Percentiles rank a stretch among this genome's conserved stretches.
phyloP scores from a whole-genome alignment of 2,888 invertebrate genomes.

The Xylota segnis region DNA sequence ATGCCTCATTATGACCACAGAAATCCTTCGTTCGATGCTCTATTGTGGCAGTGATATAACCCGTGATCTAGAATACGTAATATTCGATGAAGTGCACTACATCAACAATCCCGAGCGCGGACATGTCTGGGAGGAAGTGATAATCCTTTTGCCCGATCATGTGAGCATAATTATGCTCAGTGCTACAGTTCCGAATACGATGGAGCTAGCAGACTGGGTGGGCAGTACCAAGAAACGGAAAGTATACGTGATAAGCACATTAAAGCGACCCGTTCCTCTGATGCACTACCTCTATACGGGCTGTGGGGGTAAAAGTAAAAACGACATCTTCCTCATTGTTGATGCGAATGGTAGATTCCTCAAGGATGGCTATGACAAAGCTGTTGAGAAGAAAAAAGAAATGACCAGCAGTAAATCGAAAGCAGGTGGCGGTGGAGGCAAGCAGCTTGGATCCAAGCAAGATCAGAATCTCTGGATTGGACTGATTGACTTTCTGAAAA shows the following conservation, averaged over 20 bases:
- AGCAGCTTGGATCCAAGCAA: conserved; percentile 85
- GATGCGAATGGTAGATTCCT: conserved; percentile 90
- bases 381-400: conserved; percentile 85
- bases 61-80: conserved; percentile 98
- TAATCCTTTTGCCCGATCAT: conserved; percentile 97
- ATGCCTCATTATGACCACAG: conserved; percentile 99
- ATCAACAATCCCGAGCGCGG: conserved; percentile 99
- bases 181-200: conserved; percentile 98
- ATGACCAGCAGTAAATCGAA: conserved; percentile 80
- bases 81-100: conserved; percentile 99
- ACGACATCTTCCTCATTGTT: conserved; percentile 92
- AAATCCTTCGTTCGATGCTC: conserved; percentile 98
- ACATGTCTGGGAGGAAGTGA: conserved; percentile 99
- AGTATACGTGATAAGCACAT: conserved; percentile 96
- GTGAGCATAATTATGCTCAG: conserved; percentile 98
- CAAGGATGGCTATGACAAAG: conserved; percentile 87
- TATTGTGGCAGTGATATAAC: conserved; percentile 97
- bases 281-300: conserved; percentile 96
- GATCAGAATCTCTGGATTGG: conserved; percentile 94
- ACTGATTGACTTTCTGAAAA: conserved; percentile 92
- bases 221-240: conserved; percentile 94
- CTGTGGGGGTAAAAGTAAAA: conserved; percentile 87
- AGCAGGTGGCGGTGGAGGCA: conserved; percentile 70
- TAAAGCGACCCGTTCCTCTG: conserved; percentile 96
- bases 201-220: conserved; percentile 98